A percentile compares a stretch with the other conserved stretches of the same genome.
Conservation (phyloP, 2,113 vertebrate genomes). For the Trichomycterus rosablanca region DNA sequence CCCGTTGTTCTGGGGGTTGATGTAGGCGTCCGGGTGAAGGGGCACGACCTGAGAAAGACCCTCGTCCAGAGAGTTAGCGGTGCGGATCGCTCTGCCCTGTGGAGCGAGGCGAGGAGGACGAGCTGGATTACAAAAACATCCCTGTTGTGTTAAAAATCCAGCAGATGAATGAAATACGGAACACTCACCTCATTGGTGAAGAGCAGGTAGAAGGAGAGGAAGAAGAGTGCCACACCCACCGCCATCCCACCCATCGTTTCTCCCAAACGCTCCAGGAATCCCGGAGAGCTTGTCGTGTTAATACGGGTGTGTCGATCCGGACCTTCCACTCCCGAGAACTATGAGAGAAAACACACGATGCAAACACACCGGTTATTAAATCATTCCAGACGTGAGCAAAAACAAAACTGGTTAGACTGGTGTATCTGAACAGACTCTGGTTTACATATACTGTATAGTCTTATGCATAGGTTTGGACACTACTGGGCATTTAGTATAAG, state of each 20-base stretch:
- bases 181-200: conserved; percentile 92
- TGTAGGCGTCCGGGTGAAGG: conserved; percentile 62
- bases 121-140: neutral
- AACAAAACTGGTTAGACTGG: no score
- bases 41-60: conserved; percentile 80
- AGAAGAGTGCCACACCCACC: conserved; percentile 76
- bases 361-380: neutral
- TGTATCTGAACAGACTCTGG: no score
- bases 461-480: no score
- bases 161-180: no score
- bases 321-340: conserved; percentile 50
- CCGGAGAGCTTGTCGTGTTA: conserved; percentile 67
- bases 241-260: conserved; percentile 84
- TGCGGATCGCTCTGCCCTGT: conserved; percentile 82
- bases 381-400: no score
- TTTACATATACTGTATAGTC: no score
- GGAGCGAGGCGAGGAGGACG: neutral
- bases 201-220: conserved; percentile 85
- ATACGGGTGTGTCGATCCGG: conserved; percentile 67
- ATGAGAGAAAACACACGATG: no score
- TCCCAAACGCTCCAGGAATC: conserved; percentile 87
- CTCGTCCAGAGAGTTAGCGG: conserved; percentile 76
- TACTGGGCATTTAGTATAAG: no score
- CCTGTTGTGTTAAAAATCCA: neutral
- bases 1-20: conserved; percentile 77